Evolutionary conservation across 2,113 vertebrate genomes (phyloP).

Genomic region (Amia ocellicauda): DNA sequence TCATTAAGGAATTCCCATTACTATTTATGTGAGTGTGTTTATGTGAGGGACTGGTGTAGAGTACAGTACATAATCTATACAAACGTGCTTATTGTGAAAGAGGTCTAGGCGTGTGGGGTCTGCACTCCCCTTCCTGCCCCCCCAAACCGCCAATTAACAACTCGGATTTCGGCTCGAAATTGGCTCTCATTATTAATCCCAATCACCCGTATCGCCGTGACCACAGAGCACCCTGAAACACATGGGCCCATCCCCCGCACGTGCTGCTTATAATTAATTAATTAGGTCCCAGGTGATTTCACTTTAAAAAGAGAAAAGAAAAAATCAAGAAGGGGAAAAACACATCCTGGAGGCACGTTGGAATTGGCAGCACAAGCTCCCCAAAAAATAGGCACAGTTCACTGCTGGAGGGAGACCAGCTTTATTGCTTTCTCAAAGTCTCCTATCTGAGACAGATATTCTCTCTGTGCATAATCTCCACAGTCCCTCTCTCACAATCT

Average conservation of each 20-base stretch:
- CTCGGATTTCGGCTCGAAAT: conserved; percentile 63
- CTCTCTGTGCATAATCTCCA: neutral
- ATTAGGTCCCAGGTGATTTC: conserved; percentile 69
- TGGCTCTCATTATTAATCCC: conserved; percentile 68
- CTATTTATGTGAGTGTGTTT: too few species aligned
- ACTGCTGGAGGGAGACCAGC: conserved; percentile 42
- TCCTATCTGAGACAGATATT: conserved; percentile 47
- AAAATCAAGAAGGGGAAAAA: conserved; percentile 42
- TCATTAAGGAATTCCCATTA: too few species aligned
- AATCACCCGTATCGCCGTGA: conserved; percentile 68
- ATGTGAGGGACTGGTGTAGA: too few species aligned
- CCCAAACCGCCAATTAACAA: conserved; percentile 47
- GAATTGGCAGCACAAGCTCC: conserved; percentile 55
- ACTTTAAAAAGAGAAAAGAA: conserved; percentile 52
- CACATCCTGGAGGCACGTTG: conserved; percentile 51
- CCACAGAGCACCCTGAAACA: conserved; percentile 59
- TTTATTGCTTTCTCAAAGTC: conserved; percentile 42
- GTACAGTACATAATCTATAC: too few species aligned
- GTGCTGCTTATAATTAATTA: conserved; percentile 69
- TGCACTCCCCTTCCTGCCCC: conserved; percentile 10
- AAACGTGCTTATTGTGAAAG: conserved; percentile 52
- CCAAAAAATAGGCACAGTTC: conserved; percentile 37
- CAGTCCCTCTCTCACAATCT: neutral
- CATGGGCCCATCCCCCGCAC: conserved; percentile 43
- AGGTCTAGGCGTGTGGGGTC: conserved; percentile 46